Percentiles rank a stretch among this genome's conserved stretches.
phyloP scores from a whole-genome alignment of 1,140 invertebrate genomes.

The Tribolium madens region DNA sequence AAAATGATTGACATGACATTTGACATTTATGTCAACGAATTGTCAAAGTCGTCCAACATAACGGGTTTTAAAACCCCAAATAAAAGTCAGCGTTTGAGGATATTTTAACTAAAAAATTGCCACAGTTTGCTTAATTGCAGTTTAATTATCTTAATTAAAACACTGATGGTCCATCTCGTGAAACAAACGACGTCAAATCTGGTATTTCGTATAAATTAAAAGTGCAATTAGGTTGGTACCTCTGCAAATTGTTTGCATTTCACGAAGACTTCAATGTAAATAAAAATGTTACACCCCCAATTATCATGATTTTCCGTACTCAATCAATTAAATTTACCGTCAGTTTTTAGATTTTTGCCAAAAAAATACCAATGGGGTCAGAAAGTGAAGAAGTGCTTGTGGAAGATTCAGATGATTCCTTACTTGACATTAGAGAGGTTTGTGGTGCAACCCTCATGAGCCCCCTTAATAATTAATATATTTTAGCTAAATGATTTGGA shows the following conservation, averaged over 20 bases:
- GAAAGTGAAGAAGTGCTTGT: slow-evolving; percentile 60
- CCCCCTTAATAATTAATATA: neutral
- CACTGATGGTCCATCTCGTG: neutral
- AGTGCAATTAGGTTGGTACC: neutral
- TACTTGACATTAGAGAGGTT: slow-evolving; percentile 63
- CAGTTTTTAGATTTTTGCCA: neutral
- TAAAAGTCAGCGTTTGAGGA: neutral
- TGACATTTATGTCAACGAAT: slow-evolving; percentile 1
- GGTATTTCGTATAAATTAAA: neutral
- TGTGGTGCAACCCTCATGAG: slow-evolving; percentile 30
- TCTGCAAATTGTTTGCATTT: slow-evolving; percentile 1
- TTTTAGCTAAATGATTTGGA: slow-evolving; percentile 82
- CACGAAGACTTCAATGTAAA: slow-evolving; percentile 4
- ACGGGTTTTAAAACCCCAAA: neutral
- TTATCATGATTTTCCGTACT: neutral
- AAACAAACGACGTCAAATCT: neutral
- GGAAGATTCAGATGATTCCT: slow-evolving; percentile 63
- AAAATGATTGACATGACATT: slow-evolving; percentile 10
- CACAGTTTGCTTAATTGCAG: neutral
- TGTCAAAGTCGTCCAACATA: neutral
- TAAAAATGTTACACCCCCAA: slow-evolving; percentile 31
- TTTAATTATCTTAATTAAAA: neutral
- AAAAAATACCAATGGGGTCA: slow-evolving; percentile 58
- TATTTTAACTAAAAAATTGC: neutral
- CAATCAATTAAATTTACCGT: neutral